Evolutionary conservation across 2,888 invertebrate genomes (phyloP).

Genomic region (Margaritifera margaritifera): DNA sequence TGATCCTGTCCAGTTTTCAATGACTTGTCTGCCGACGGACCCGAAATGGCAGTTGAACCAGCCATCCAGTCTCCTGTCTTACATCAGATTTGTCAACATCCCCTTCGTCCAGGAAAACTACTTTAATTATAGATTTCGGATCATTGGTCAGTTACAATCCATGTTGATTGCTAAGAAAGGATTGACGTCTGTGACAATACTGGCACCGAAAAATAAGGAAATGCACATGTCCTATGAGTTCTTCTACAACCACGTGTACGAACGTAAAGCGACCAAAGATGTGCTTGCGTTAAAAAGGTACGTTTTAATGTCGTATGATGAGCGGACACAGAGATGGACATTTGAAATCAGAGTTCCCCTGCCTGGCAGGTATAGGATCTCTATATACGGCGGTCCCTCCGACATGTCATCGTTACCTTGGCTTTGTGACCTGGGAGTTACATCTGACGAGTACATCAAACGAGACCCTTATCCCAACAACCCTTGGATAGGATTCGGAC

Average conservation of each 20-base stretch:
- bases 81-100: constrained; percentile 25
- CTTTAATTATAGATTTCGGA: constrained; percentile 33
- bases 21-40: constrained; percentile 37
- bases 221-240: constrained; percentile 32
- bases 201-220: constrained; percentile 19
- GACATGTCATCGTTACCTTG: constrained; percentile 21
- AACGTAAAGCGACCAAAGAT: constrained; percentile 21
- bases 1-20: constrained; percentile 36
- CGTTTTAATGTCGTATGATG: constrained; percentile 30
- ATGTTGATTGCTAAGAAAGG: constrained; percentile 33
- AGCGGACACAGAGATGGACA: constrained; percentile 24
- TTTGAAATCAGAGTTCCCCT: constrained; percentile 38
- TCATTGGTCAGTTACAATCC: constrained; percentile 24
- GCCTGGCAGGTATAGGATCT: constrained; percentile 33
- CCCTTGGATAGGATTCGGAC: constrained; percentile 32
- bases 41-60: constrained; percentile 36
- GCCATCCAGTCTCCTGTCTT: constrained; percentile 18
- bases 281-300: constrained; percentile 23
- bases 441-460: constrained; percentile 2
- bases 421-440: constrained; percentile 30
- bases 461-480: constrained; percentile 27
- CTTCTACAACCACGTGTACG: constrained; percentile 18
- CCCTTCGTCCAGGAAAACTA: constrained; percentile 37
- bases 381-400: constrained; percentile 31
- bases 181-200: constrained; percentile 21